Percentiles rank a stretch among this genome's conserved stretches.
These are phyloP conservation scores for Philotrypesis tridentata DNA, from an alignment of 1,140 invertebrate species.

Conservation along the genomic window DNA sequence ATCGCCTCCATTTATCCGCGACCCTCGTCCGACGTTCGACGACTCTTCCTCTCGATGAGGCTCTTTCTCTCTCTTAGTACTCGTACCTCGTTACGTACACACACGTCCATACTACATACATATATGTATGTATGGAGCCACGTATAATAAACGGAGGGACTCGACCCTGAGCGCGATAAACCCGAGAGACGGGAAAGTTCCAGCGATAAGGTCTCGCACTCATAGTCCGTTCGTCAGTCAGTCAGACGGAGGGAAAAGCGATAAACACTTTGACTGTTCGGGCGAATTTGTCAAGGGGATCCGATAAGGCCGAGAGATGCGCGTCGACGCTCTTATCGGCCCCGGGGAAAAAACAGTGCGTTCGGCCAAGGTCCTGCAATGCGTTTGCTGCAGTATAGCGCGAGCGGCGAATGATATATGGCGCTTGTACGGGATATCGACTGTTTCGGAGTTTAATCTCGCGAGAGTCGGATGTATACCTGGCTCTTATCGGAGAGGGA, in stretches of 20 bases:
- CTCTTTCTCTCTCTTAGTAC: neutral
- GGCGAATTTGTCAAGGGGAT: constrained; percentile 16
- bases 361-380: too few species aligned
- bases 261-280: constrained; percentile 33
- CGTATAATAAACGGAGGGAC: neutral
- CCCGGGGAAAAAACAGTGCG: neutral
- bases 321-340: neutral
- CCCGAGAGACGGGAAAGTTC: constrained; percentile 7
- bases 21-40: neutral
- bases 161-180: neutral
- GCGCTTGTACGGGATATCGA: neutral
- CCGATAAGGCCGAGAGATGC: neutral
- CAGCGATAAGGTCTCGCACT: constrained; percentile 11
- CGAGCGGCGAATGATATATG: constrained; percentile 3
- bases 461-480: neutral
- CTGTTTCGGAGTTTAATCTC: neutral
- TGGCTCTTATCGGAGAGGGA: neutral
- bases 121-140: neutral
- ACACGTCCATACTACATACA: neutral
- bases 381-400: too few species aligned
- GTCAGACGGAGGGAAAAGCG: neutral
- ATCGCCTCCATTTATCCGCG: constrained; percentile 9
- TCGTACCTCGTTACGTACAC: too few species aligned
- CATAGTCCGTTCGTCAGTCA: constrained; percentile 5
- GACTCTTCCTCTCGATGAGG: neutral